These are phyloP conservation scores for Clinocottus analis DNA, from an alignment of 2,113 vertebrate species.

Conservation along the genomic window DNA sequence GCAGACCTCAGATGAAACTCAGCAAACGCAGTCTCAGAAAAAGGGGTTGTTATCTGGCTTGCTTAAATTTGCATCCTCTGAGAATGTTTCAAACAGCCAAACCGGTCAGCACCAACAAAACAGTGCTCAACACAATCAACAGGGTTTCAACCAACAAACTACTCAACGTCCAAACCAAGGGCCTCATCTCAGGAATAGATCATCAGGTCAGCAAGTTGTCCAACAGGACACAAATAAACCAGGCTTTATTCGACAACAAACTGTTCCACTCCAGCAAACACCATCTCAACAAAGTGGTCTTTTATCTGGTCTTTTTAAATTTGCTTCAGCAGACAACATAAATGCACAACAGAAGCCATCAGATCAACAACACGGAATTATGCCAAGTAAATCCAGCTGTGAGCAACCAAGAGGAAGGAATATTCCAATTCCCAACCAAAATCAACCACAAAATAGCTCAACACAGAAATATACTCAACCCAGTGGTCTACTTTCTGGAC, in stretches of 20 bases:
- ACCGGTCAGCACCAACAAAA: slow-evolving; percentile 41
- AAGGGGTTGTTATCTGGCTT: slow-evolving; percentile 79
- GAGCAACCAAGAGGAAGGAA: slow-evolving; percentile 44
- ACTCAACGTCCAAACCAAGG: slow-evolving; percentile 33
- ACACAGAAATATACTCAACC: slow-evolving; percentile 54
- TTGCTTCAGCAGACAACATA: slow-evolving; percentile 75
- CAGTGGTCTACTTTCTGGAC: slow-evolving; percentile 62
- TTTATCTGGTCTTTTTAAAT: slow-evolving; percentile 81
- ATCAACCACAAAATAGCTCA: slow-evolving; percentile 40
- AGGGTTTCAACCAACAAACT: slow-evolving; percentile 35
- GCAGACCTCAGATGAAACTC: slow-evolving; percentile 36
- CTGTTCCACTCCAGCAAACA: slow-evolving; percentile 59
- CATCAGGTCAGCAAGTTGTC: slow-evolving; percentile 33
- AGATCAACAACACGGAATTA: slow-evolving; percentile 41
- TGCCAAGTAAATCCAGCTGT: slow-evolving; percentile 44
- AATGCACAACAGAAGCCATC: slow-evolving; percentile 43
- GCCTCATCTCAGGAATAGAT: slow-evolving; percentile 22
- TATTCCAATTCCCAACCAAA: slow-evolving; percentile 21
- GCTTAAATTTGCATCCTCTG: slow-evolving; percentile 71
- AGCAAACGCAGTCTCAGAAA: slow-evolving; percentile 61
- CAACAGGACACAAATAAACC: slow-evolving; percentile 56
- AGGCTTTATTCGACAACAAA: slow-evolving; percentile 63
- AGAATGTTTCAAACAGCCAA: slow-evolving; percentile 67
- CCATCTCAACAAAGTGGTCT: slow-evolving; percentile 68
- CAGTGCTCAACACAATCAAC: slow-evolving; percentile 29